A percentile compares a stretch with the other conserved stretches of the same genome.
Evolutionary conservation across 1,140 invertebrate species (phyloP).

Genomic region (Limonius californicus): DNA sequence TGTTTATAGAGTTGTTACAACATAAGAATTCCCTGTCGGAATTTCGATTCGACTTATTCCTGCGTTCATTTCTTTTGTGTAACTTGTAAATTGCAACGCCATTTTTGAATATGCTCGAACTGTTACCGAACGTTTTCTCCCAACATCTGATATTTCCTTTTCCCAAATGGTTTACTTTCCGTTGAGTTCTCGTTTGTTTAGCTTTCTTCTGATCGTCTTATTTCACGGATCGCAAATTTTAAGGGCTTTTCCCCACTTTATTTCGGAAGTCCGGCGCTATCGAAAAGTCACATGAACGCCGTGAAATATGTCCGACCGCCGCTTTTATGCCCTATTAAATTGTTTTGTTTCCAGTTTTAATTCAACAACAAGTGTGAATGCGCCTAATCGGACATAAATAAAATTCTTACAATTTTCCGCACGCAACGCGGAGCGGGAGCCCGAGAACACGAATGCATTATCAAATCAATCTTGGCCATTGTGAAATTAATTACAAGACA

Average conservation of each 20-base stretch:
- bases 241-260: constrained; percentile 21
- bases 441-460: constrained; percentile 1
- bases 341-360: constrained; percentile 5
- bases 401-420: background rate
- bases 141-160: constrained; percentile 28
- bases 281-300: background rate
- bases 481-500: constrained; percentile 6
- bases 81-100: background rate
- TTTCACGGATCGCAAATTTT: constrained; percentile 38
- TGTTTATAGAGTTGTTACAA: no score
- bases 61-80: background rate
- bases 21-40: no score
- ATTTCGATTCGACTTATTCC: no score
- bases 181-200: constrained; percentile 28
- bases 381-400: background rate
- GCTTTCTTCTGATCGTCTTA: constrained; percentile 38
- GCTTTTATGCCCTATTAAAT: background rate
- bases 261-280: constrained; percentile 10
- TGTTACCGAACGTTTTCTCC: constrained; percentile 14
- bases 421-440: background rate
- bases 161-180: constrained; percentile 30
- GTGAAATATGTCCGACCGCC: background rate
- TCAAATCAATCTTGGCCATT: background rate
- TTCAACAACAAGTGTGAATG: background rate
- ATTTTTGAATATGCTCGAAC: constrained; percentile 5